Percentiles rank a stretch among this genome's conserved stretches.
phyloP scores from a whole-genome alignment of 1,140 invertebrate genomes.

The Rhopalosiphum maidis region DNA sequence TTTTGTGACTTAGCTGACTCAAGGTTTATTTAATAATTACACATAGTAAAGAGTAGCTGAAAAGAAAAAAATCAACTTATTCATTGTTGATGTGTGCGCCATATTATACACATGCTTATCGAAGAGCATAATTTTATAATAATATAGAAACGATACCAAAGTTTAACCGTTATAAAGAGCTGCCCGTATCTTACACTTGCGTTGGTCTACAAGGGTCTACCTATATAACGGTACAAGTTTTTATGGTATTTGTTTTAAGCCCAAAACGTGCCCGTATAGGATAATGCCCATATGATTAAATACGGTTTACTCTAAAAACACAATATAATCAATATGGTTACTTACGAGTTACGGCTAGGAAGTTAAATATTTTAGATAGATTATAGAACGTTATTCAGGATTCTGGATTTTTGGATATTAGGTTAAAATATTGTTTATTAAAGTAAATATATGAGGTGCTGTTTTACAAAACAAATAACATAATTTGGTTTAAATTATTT shows the following conservation, averaged over 20 bases:
- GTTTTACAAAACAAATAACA: neutral
- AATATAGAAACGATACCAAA: neutral
- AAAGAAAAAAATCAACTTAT: neutral
- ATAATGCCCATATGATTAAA: neutral
- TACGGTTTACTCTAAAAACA: neutral
- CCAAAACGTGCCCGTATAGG: neutral
- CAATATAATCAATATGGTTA: neutral
- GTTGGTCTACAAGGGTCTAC: neutral
- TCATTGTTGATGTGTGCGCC: neutral
- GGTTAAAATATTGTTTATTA: neutral
- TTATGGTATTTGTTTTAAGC: neutral
- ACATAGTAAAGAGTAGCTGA: neutral
- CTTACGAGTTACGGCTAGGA: neutral
- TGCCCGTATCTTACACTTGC: neutral
- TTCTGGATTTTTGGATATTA: neutral
- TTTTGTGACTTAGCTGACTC: neutral
- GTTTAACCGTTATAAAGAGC: neutral
- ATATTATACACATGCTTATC: neutral
- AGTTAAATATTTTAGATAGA: neutral
- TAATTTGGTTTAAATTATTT: neutral
- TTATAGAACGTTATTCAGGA: neutral
- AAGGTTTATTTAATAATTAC: neutral
- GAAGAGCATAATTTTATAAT: neutral
- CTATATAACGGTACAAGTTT: constrained; percentile 5
- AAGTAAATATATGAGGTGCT: neutral